Percentiles rank a stretch among this genome's conserved stretches.
Conservation (phyloP, 2,888 invertebrate species). For the Xestoiulus laeticollis region DNA sequence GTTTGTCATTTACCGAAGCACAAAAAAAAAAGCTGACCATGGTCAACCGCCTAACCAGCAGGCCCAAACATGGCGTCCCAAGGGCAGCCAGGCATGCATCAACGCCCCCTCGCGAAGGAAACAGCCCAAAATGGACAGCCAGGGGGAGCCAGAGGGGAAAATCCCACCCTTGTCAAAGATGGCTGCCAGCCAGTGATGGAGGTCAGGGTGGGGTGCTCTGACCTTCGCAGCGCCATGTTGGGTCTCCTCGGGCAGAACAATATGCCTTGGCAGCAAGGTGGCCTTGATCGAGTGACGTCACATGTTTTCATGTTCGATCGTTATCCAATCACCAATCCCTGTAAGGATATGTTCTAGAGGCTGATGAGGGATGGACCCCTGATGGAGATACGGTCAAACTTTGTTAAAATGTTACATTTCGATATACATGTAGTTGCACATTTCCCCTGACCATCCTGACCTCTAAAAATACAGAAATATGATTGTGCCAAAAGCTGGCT, state of each 20-base stretch:
- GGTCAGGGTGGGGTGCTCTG: constrained; percentile 16
- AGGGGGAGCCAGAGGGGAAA: neutral
- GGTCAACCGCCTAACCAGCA: neutral
- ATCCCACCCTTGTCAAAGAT: neutral
- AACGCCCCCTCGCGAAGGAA: constrained; percentile 37
- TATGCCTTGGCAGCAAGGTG: neutral
- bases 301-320: neutral
- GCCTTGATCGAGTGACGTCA: neutral
- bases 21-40: neutral
- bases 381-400: too few species aligned
- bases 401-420: too few species aligned
- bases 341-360: neutral
- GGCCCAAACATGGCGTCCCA: constrained; percentile 29
- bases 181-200: neutral
- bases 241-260: neutral
- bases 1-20: neutral
- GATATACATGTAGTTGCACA: too few species aligned
- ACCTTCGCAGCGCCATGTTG: constrained; percentile 20
- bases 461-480: too few species aligned
- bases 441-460: too few species aligned
- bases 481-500: too few species aligned
- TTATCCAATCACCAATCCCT: neutral
- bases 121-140: neutral
- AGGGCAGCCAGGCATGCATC: neutral
- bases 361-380: neutral